A percentile compares a stretch with the other conserved stretches of the same genome.
These are phyloP conservation scores for Drosophila sturtevanti DNA, from an alignment of 1,140 invertebrate species.

Conservation along the genomic window DNA sequence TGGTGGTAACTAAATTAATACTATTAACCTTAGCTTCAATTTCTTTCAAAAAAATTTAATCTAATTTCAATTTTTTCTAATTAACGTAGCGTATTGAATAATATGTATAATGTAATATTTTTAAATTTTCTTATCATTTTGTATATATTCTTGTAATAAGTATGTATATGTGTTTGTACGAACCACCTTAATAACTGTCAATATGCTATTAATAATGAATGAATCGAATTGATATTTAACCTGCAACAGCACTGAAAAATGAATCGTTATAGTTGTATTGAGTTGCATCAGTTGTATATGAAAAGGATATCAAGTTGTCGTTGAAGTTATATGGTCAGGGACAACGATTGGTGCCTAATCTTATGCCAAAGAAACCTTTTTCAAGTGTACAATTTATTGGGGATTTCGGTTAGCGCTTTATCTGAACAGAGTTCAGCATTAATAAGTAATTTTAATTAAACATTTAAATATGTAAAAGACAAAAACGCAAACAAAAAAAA, in stretches of 20 bases:
- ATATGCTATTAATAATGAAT: conserved; percentile 71
- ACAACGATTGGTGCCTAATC: conserved; percentile 45
- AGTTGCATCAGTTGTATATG: conserved; percentile 4
- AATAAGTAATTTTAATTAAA: conserved; percentile 79
- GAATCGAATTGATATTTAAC: conserved; percentile 60
- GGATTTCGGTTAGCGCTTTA: conserved; percentile 3
- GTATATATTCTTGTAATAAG: too few species aligned
- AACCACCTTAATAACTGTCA: conserved; percentile 66
- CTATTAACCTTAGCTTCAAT: too few species aligned
- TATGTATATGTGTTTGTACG: background rate
- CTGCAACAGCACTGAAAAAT: conserved; percentile 16
- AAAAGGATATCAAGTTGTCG: conserved; percentile 1
- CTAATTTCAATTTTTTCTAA: too few species aligned
- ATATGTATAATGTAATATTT: too few species aligned
- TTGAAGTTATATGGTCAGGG: background rate
- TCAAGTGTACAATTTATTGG: conserved; percentile 20
- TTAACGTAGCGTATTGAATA: too few species aligned
- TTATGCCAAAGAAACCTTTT: conserved; percentile 52
- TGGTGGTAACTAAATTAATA: too few species aligned
- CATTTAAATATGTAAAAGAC: conserved; percentile 55
- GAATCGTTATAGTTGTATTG: background rate
- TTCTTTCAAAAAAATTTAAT: too few species aligned
- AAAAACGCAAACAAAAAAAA: conserved; percentile 8
- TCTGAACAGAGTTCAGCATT: conserved; percentile 45
- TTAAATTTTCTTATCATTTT: too few species aligned